Evolutionary conservation across 2,888 invertebrate genomes (phyloP).

Genomic region (Mythimna loreyi): DNA sequence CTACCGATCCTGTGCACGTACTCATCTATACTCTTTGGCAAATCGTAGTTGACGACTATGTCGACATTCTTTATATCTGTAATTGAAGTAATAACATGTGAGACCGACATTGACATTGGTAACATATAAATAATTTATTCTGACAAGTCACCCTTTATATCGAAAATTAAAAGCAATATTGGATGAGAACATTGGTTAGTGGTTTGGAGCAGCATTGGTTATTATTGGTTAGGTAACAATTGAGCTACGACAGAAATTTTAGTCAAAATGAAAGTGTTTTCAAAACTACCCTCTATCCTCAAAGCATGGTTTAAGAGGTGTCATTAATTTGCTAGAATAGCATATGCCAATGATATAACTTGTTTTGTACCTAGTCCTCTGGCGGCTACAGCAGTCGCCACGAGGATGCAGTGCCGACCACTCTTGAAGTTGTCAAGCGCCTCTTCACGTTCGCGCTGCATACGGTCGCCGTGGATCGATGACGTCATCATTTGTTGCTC

Average conservation of each 20-base stretch:
- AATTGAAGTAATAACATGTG: conserved; percentile 47
- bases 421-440: conserved; percentile 97
- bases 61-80: conserved; percentile 96
- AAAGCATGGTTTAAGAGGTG: too few relatives aligned
- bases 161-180: neutral
- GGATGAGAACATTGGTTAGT: neutral
- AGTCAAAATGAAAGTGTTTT: too few relatives aligned
- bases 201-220: too few relatives aligned
- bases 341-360: neutral
- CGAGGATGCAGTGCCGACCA: conserved; percentile 94
- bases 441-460: conserved; percentile 98
- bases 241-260: too few relatives aligned
- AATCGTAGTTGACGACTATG: conserved; percentile 97
- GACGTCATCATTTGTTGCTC: conserved; percentile 96
- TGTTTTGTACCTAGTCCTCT: conserved; percentile 94
- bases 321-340: too few relatives aligned
- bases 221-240: too few relatives aligned
- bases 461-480: conserved; percentile 99
- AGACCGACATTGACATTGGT: neutral
- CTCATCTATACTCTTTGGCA: conserved; percentile 97
- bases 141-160: neutral
- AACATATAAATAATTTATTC: neutral
- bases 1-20: conserved; percentile 99
- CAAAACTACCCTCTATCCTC: too few relatives aligned
- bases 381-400: conserved; percentile 98